Base-by-base conservation (phyloP, 1,140 invertebrate species). In the honey bee (Apis mellifera) region DNA sequence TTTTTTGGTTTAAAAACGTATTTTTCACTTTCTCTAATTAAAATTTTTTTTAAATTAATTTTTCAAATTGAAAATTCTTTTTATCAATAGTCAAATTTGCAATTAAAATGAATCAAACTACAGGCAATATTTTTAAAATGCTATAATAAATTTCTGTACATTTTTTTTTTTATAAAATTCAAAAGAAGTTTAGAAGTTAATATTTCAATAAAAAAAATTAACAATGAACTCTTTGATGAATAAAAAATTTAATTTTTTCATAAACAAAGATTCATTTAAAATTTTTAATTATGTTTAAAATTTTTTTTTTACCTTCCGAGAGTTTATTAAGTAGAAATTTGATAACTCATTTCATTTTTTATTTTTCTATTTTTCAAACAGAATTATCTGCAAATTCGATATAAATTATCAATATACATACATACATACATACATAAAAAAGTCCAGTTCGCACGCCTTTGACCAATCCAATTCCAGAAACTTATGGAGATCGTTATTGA, bases 401-500 rank as follows among this genome's bases (percentile, higher is more conserved):
- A 55, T 8, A n/a, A 54, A 42, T 21, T 32, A 68, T 42, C 0
- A 60, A n/a, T n/a, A n/a, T n/a, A n/a, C n/a, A n/a, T n/a, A n/a
- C 66, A 77, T n/a, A 55, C 5, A 17, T 13, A 48, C 59, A 57
- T 32, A 42, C 3, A 19, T 9, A 19, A 42, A 75, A 86, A 52
- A 79, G 72, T 12, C 21, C 32, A 83, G 76, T 84, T 86, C 81
- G 66, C 86, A 84, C 86, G 86, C 55, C 26, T 81, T 65, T 69
- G 68, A 82, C 64, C 59, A 64, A 80, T 76, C 72, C 72, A 68
- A 79, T 86, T 76, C 19, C 26, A 69, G 65, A 19, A 70, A 54
- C 32, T 85, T 62, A 54, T 23, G n/a, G 12, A 50, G n/a, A 72
- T 57, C 13, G 59, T 60, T 81, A 66, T 60, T 62, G 69, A 65